Base-by-base conservation (phyloP, 2,888 invertebrate species). In the Drosophila anomalipes region DNA sequence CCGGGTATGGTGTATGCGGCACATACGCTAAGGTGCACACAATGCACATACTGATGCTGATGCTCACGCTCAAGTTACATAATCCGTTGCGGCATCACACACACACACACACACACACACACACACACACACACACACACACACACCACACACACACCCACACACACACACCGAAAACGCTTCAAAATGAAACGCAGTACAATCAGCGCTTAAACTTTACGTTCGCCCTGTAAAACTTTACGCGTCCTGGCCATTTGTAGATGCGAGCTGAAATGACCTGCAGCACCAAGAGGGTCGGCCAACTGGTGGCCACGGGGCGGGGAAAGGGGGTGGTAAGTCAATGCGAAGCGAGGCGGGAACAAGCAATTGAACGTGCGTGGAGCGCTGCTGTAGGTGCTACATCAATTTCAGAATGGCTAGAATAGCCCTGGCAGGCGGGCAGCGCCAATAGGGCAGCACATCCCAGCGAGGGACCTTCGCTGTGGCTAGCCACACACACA, bases 201-300 rank as follows among this genome's bases (percentile, higher is more conserved):
- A 86, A 86, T 82, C 89, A 89, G 72, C 82, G 85, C 87, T 77
- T 70, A 87, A 87, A 89, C 79, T 86, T 89, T 82, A 89, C 74
- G 85, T 74, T 84, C 79, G 57, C 71, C 81, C 86, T 85, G 82
- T 85, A 82, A 89, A 86, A 89, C 72, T 89, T 89, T 89, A 79
- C 74, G 89, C 80, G 85, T 67, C 66, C 78, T 62, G 68, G 37
- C 79, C 67, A 61, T 56, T 69, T 61, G 59, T 33, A 37, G 73
- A 51, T 71, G 77, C 51, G 65, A 59, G 64, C 49, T 71, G 79
- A 67, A 83, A 83, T 83, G 82, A 83, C 82, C 82, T 82, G 82
- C 77, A 79, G 76, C 70, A 44, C 44, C 49, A 66, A 44, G 52
- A 28, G 22, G 44, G 44, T n/a, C 56, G 61, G 54, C 14, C 22